A percentile compares a stretch with the other conserved stretches of the same genome.
phyloP scores from a whole-genome alignment of 2,888 invertebrate species.

The Trachelus iudaicus region DNA sequence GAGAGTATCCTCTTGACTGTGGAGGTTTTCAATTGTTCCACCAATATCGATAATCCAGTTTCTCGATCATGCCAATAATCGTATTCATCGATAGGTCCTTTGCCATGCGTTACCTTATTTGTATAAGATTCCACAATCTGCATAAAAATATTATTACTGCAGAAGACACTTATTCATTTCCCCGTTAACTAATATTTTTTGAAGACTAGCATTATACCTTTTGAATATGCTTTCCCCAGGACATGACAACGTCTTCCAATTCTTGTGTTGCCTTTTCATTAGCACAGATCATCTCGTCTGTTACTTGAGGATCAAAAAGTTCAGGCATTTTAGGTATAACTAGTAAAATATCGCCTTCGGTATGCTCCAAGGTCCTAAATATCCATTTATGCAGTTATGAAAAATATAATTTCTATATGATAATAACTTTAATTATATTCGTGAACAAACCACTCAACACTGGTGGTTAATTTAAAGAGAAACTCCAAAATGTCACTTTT shows the following conservation, averaged over 20 bases:
- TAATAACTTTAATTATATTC: slow-evolving; percentile 3
- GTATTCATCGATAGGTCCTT: slow-evolving; percentile 86
- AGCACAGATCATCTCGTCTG: slow-evolving; percentile 62
- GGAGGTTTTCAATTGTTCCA: slow-evolving; percentile 84
- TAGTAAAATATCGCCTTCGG: slow-evolving; percentile 79
- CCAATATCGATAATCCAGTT: slow-evolving; percentile 79
- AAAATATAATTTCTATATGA: slow-evolving; percentile 19
- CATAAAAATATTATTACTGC: not conserved
- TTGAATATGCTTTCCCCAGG: slow-evolving; percentile 77
- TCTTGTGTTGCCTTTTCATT: slow-evolving; percentile 68
- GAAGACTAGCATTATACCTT: slow-evolving; percentile 64
- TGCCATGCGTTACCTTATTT: slow-evolving; percentile 71
- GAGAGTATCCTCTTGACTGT: slow-evolving; percentile 73
- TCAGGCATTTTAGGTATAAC: slow-evolving; percentile 73
- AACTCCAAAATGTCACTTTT: slow-evolving; percentile 49
- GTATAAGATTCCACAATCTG: slow-evolving; percentile 47
- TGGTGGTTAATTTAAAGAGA: slow-evolving; percentile 48
- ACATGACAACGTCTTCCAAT: slow-evolving; percentile 73
- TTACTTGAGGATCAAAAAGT: slow-evolving; percentile 63
- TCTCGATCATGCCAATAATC: slow-evolving; percentile 88
- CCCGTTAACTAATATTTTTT: not conserved
- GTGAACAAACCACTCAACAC: slow-evolving; percentile 49
- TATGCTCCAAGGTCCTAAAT: slow-evolving; percentile 77
- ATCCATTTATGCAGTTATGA: not conserved
- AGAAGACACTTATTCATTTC: not conserved